Conservation (phyloP, 2,797 vertebrate genomes). For the Garrulus glandarius region DNA sequence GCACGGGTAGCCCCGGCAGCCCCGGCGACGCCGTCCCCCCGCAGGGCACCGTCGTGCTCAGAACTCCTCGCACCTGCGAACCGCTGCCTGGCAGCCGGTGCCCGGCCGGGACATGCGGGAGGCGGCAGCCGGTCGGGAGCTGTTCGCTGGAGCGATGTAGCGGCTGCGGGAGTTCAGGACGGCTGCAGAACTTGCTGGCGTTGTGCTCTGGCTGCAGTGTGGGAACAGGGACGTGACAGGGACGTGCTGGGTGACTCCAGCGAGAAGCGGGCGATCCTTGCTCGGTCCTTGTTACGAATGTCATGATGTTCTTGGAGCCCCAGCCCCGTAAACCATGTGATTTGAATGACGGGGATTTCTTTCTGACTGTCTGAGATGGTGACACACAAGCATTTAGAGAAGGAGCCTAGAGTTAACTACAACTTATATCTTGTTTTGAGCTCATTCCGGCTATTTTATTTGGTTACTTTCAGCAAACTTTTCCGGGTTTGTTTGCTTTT, state of each 20-base stretch:
- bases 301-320: background rate
- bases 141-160: background rate
- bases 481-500: background rate
- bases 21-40: background rate
- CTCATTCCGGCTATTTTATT: background rate
- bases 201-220: background rate
- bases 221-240: background rate
- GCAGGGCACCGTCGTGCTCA: background rate
- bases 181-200: background rate
- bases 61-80: background rate
- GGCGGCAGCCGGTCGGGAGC: background rate
- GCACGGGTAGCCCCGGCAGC: accelerated
- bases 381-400: background rate
- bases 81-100: background rate
- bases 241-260: background rate
- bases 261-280: background rate
- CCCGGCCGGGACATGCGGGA: background rate
- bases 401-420: background rate
- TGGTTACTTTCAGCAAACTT: background rate
- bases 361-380: background rate
- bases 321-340: background rate
- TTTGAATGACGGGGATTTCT: background rate
- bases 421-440: background rate
- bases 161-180: background rate
- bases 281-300: background rate